Percentiles rank a stretch among this genome's conserved stretches.
phyloP scores from a whole-genome alignment of 2,113 vertebrate species.

The Poecile atricapillus region DNA sequence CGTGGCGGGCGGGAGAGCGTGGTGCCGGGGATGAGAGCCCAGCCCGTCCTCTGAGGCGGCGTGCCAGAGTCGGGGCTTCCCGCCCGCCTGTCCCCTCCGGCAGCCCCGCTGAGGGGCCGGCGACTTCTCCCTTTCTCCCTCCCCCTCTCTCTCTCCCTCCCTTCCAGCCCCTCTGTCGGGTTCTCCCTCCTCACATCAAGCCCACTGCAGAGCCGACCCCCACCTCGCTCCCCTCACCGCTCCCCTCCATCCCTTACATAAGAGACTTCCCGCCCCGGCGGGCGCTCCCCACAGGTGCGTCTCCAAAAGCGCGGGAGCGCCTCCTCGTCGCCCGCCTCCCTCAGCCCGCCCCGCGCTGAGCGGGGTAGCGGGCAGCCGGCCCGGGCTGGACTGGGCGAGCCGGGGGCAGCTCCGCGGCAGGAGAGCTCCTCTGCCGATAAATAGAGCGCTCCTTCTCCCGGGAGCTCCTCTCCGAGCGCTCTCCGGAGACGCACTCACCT shows the following conservation, averaged over 20 bases:
- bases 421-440: neutral
- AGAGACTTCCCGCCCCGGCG: neutral
- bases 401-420: neutral
- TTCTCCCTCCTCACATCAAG: neutral
- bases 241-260: slow-evolving; percentile 16
- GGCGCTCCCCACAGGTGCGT: slow-evolving; percentile 22
- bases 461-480: neutral
- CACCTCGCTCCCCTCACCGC: neutral
- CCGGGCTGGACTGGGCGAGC: neutral
- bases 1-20: neutral
- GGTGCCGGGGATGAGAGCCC: neutral
- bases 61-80: neutral
- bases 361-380: neutral
- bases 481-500: neutral
- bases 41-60: neutral
- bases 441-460: neutral
- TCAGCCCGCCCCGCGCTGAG: neutral
- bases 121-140: neutral
- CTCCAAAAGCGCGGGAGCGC: neutral
- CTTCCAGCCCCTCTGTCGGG: neutral
- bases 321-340: neutral
- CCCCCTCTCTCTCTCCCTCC: neutral
- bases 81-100: neutral
- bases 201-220: neutral
- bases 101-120: neutral